A percentile compares a stretch with the other conserved stretches of the same genome.
Conservation (phyloP, 2,888 invertebrate genomes). For the Cryptus armator region DNA sequence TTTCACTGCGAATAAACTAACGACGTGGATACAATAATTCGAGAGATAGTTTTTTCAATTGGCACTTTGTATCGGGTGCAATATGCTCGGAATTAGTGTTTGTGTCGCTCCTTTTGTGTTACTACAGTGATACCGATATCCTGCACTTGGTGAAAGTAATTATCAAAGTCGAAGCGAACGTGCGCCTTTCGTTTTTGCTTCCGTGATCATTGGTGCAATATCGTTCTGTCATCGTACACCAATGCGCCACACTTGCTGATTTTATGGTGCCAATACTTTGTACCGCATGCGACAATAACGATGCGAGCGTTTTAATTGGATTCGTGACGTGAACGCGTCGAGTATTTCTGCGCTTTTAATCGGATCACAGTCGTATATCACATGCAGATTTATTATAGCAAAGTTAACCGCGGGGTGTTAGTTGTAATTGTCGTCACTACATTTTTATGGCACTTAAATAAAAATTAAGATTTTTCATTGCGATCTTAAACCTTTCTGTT, state of each 20-base stretch:
- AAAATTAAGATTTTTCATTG: background rate
- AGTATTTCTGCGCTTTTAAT: slow-evolving; percentile 40
- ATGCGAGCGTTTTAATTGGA: slow-evolving; percentile 51
- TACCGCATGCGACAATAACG: slow-evolving; percentile 39
- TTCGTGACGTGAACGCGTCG: background rate
- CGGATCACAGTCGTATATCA: slow-evolving; percentile 53
- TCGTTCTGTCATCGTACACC: slow-evolving; percentile 59
- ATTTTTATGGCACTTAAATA: background rate
- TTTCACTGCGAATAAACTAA: slow-evolving; percentile 29
- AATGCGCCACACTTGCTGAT: slow-evolving; percentile 16
- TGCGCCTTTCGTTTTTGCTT: slow-evolving; percentile 49
- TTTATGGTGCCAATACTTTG: slow-evolving; percentile 5
- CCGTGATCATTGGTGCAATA: slow-evolving; percentile 67
- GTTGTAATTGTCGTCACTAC: background rate
- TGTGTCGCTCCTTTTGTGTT: slow-evolving; percentile 40
- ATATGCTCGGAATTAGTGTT: slow-evolving; percentile 18
- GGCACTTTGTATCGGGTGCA: slow-evolving; percentile 42
- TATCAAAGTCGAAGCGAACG: slow-evolving; percentile 47
- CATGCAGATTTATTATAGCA: background rate
- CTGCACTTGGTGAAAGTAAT: slow-evolving; percentile 68
- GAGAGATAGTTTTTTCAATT: slow-evolving; percentile 44
- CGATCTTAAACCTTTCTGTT: background rate
- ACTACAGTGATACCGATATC: slow-evolving; percentile 7
- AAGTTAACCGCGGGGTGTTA: background rate
- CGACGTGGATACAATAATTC: slow-evolving; percentile 43